A percentile compares a stretch with the other conserved stretches of the same genome.
Evolutionary conservation across 2,113 vertebrate genomes (phyloP).

Genomic region (Astur gentilis): DNA sequence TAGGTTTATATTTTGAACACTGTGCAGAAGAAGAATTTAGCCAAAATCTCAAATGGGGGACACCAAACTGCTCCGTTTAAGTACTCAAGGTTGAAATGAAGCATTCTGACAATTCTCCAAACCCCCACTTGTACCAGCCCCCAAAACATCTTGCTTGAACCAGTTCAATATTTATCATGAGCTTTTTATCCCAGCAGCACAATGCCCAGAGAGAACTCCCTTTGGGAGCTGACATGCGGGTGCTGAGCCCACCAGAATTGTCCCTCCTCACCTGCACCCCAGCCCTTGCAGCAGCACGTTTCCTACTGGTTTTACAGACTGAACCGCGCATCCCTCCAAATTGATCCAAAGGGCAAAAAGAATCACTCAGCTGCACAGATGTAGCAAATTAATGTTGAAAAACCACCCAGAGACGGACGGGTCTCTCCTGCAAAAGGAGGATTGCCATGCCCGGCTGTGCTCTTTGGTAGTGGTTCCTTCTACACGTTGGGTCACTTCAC

Average conservation of each 20-base stretch:
- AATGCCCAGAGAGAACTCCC: not conserved
- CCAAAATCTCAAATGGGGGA: not conserved
- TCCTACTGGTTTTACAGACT: not conserved
- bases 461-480: not conserved
- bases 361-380: not conserved
- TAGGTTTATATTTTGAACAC: fast-evolving
- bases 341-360: not conserved
- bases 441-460: fast-evolving
- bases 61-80: fast-evolving
- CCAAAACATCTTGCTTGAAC: fast-evolving
- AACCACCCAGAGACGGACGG: not conserved
- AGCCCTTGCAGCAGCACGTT: not conserved
- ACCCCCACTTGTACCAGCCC: not conserved
- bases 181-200: not conserved
- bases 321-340: not conserved
- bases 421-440: not conserved
- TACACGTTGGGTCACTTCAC: not conserved
- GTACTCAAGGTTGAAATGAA: fast-evolving
- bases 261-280: not conserved
- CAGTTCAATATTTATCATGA: not conserved
- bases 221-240: not conserved
- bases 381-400: not conserved
- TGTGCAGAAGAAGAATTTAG: not conserved
- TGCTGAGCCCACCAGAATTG: fast-evolving
- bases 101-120: not conserved